Evolutionary conservation across 2,113 vertebrate genomes (phyloP), one percentile per base, ranked within the genome.

Genomic region (Hippocampus comes): DNA sequence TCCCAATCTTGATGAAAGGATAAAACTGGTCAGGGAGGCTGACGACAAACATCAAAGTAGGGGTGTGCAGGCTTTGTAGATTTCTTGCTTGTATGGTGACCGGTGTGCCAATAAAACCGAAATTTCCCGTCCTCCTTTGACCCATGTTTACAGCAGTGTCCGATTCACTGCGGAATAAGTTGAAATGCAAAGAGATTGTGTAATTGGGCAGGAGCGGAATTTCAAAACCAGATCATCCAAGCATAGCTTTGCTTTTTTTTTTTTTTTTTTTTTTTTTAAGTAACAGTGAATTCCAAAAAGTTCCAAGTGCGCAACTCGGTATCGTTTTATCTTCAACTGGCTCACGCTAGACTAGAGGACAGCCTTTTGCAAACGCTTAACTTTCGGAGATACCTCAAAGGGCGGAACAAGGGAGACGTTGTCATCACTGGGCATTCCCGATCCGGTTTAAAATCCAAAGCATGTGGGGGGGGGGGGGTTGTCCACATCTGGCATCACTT

Each of bases 401-500:
- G 6, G 1, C 20, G 34, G 25, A 68, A 43, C 48, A 53, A 56
- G 46, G 56, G 14, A 46, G 49, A 20, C 6, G 0, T 12, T 56
- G 57, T n/a, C 23, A 48, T 51, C 48, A 17, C 14, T 1, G 65
- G 56, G 0, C 76, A 18, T 61, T 27, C 56, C 23, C 12, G 56
- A 27, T 59, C 4, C 23, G 2, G 56, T 64, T 65, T 84, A 82
- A 90, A 71, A 34, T 51, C 41, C 71, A 74, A 86, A 77, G 77
- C 86, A 84, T 73, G 80, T 82, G 81, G 15, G 43, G 43, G 34
- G 5, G 34, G 34, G 17, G 48, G 8, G 68, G 42, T 42, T 27
- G 9, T 48, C 64, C 74, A 78, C 88, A 91, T 91, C 88, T 91
- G 90, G 85, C 65, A 84, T 2, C 86, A 30, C 77, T 91, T 89